These are phyloP conservation scores for Thamnaconus septentrionalis DNA, from an alignment of 2,113 vertebrate species.

Conservation along the genomic window DNA sequence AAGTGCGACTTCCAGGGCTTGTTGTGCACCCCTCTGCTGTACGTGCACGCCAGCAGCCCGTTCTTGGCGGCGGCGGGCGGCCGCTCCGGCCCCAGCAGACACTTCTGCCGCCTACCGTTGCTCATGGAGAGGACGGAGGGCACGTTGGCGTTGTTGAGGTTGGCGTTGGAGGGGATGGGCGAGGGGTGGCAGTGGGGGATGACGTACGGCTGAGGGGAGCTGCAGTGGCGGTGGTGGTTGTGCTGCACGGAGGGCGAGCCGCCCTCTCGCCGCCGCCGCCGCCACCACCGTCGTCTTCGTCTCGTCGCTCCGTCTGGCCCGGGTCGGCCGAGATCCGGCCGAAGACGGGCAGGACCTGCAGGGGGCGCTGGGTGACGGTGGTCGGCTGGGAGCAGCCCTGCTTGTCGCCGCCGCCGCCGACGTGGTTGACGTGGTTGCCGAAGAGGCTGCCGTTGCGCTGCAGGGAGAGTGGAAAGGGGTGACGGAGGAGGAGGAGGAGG, in stretches of 20 bases:
- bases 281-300: background rate
- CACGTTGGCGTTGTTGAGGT: constrained; percentile 97
- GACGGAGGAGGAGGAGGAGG: too few species aligned
- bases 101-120: constrained; percentile 76
- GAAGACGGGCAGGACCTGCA: constrained; percentile 89
- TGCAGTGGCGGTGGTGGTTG: constrained; percentile 78
- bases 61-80: constrained; percentile 79
- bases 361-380: constrained; percentile 92
- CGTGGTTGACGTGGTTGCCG: constrained; percentile 92
- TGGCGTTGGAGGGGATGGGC: constrained; percentile 90
- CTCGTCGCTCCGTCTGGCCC: constrained; percentile 17
- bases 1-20: constrained; percentile 80
- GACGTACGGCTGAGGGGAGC: constrained; percentile 69
- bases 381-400: constrained; percentile 83
- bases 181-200: constrained; percentile 83
- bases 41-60: constrained; percentile 47
- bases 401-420: constrained; percentile 81
- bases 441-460: constrained; percentile 95
- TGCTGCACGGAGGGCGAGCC: constrained; percentile 78
- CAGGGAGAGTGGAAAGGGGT: constrained; percentile 23
- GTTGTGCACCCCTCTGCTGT: constrained; percentile 64
- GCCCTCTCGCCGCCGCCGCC: constrained; percentile 34
- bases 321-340: constrained; percentile 72
- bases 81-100: constrained; percentile 55
- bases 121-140: constrained; percentile 83